phyloP scores from a whole-genome alignment of 2,888 invertebrate genomes.

The Frankliniella intonsa region DNA sequence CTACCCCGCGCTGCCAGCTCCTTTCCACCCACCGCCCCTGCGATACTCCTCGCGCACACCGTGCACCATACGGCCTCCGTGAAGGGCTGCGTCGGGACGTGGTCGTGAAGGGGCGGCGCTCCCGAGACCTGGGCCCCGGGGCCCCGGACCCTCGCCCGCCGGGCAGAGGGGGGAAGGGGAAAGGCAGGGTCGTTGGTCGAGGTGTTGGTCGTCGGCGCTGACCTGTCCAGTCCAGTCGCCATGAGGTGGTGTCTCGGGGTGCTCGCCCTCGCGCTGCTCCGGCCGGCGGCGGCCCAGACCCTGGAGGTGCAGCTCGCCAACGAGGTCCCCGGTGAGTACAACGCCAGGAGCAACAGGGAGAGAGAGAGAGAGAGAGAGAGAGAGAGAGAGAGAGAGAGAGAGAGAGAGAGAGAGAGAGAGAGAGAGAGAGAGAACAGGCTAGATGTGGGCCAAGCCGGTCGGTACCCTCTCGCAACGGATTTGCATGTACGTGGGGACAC shows the following conservation, averaged over 20 bases:
- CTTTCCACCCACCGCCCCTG: background rate
- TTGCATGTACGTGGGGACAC: no score
- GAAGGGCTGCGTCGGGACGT: no score
- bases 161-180: no score
- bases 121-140: no score
- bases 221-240: background rate
- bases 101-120: no score
- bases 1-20: background rate
- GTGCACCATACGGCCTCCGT: no score
- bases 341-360: background rate
- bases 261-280: background rate
- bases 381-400: background rate
- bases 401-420: constrained; percentile 1
- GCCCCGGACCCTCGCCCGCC: no score
- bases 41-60: background rate
- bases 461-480: no score
- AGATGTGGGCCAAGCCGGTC: no score
- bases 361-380: background rate
- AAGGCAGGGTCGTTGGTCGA: no score
- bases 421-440: constrained; percentile 1
- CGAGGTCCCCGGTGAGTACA: background rate
- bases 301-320: background rate
- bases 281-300: background rate
- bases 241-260: background rate
- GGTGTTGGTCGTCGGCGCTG: no score